Evolutionary conservation across 1,140 invertebrate genomes (phyloP), one percentile per base, ranked within the genome.

Genomic region (Notospermus geniculatus): DNA sequence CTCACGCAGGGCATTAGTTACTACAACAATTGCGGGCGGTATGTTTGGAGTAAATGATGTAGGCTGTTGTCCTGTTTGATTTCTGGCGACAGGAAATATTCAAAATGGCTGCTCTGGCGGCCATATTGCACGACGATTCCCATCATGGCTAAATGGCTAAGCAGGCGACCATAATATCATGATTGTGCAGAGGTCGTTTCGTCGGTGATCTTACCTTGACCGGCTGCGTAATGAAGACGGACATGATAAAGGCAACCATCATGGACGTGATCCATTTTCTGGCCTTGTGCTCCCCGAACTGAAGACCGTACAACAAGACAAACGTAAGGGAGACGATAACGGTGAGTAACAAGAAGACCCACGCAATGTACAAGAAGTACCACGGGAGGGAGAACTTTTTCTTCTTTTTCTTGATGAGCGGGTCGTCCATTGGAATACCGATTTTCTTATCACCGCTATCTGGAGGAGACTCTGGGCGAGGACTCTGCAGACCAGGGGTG

Each of bases 201-300:
- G n/a, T n/a, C n/a, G n/a, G n/a, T n/a, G n/a, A n/a, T n/a, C n/a
- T n/a, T n/a, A 84, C 84, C 79, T 86, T 85, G 27, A 86, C 78
- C 5, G 85, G 85, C 67, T 86, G 84, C 27, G 84, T 85, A 27
- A 86, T 65, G 56, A 86, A 79, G 13, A 86, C 72, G 0, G 84
- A 85, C 53, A 80, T 78, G 63, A 86, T 81, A 75, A 86, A 85
- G 2, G 84, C 85, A 1, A 85, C 74, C 50, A 86, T 57, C 62
- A 86, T 78, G 1, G 85, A 84, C 0, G 83, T 83, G 4, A 86
- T 80, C 85, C 85, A 86, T 70, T 86, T 83, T 52, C 80, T 79
- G 45, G 82, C 83, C 62, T 85, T 85, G 19, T 5, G 4, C 59
- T 86, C 84, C 32, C 83, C 82, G 73, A 86, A 86, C 63, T 72